A percentile compares a stretch with the other conserved stretches of the same genome.
These are phyloP conservation scores for Abscondita cerata DNA, from an alignment of 2,888 invertebrate species.

Conservation along the genomic window DNA sequence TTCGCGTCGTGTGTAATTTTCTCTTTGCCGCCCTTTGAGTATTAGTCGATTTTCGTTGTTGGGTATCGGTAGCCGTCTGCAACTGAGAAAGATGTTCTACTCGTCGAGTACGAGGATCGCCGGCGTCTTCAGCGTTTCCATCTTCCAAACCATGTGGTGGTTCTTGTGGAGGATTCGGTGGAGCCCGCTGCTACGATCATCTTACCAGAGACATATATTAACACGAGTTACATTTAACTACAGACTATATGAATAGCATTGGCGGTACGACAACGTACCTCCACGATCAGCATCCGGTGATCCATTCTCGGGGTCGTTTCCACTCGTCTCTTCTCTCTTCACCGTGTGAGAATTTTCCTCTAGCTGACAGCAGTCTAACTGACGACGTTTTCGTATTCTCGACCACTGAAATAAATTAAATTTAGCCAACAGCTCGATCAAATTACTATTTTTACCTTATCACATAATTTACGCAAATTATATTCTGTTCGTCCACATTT, in stretches of 20 bases:
- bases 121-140: conserved; percentile 55
- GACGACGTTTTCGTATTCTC: conserved; percentile 88
- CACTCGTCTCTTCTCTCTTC: conserved; percentile 79
- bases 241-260: conserved; percentile 53
- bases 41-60: conserved; percentile 51
- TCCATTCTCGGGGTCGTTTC: conserved; percentile 85
- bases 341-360: conserved; percentile 83
- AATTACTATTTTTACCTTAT: conserved; percentile 73
- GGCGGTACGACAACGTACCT: conserved; percentile 62
- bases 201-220: conserved; percentile 58
- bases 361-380: conserved; percentile 94
- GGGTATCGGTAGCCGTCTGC: conserved; percentile 53
- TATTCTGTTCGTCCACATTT: conserved; percentile 96
- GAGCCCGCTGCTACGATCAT: conserved; percentile 66
- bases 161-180: conserved; percentile 61
- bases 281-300: conserved; percentile 85
- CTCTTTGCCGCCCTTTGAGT: conserved; percentile 66
- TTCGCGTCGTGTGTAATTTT: conserved; percentile 64
- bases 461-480: conserved; percentile 97
- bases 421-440: not conserved
- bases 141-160: conserved; percentile 56
- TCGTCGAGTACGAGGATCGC: conserved; percentile 62
- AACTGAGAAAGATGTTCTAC: conserved; percentile 62
- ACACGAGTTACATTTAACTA: conserved; percentile 49
- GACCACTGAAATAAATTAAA: conserved; percentile 67